Evolutionary conservation across 1,140 invertebrate genomes (phyloP).

Genomic region (Zophobas atratus): DNA sequence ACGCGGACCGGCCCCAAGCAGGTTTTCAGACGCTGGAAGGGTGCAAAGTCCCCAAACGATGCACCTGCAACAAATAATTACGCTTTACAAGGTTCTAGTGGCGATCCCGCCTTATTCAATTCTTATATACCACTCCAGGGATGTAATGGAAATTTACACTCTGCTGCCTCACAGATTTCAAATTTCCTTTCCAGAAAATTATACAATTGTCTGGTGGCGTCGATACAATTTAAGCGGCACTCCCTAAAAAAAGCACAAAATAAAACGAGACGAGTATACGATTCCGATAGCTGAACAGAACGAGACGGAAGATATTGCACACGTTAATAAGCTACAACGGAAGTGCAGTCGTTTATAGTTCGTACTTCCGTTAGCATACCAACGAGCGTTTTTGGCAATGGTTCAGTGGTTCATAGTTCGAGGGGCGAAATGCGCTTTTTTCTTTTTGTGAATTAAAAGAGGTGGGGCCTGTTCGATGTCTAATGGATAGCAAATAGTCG

Average conservation of each 20-base stretch:
- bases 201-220: constrained; percentile 11
- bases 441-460: constrained; percentile 8
- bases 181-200: constrained; percentile 7
- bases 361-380: constrained; percentile 24
- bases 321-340: constrained; percentile 37
- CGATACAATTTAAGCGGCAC: constrained; percentile 6
- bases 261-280: neutral
- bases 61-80: constrained; percentile 40
- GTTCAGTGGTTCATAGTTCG: constrained; percentile 10
- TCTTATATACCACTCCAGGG: neutral
- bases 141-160: constrained; percentile 9
- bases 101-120: constrained; percentile 23
- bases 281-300: neutral
- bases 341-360: constrained; percentile 39
- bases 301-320: constrained; percentile 31
- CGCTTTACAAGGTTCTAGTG: constrained; percentile 6
- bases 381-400: constrained; percentile 32
- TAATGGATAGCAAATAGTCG: constrained; percentile 30
- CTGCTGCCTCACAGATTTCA: constrained; percentile 23
- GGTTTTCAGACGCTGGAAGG: constrained; percentile 37
- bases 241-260: constrained; percentile 18
- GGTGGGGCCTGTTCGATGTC: constrained; percentile 10
- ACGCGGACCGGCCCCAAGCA: constrained; percentile 43
- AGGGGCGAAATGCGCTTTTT: constrained; percentile 22
- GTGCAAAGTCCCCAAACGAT: constrained; percentile 35